A percentile compares a stretch with the other conserved stretches of the same genome.
Conservation (phyloP, 2,797 vertebrate genomes). For the Eupleurogrammus muticus region DNA sequence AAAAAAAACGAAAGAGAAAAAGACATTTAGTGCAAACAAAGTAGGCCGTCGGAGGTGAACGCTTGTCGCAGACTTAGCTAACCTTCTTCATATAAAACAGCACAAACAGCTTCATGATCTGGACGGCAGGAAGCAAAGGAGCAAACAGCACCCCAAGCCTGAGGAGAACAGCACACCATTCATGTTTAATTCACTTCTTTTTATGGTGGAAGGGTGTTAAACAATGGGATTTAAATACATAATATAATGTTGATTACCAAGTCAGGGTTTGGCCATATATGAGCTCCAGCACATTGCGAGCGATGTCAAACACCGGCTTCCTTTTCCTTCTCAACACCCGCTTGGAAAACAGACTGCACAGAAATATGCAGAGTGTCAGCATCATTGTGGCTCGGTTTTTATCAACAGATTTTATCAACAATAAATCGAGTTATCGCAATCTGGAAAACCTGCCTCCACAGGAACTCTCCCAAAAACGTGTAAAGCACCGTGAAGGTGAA, state of each 20-base stretch:
- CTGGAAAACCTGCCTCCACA: slow-evolving; percentile 87
- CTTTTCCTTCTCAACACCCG: slow-evolving; percentile 71
- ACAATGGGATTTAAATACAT: neutral
- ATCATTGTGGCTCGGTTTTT: neutral
- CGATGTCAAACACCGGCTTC: slow-evolving; percentile 90
- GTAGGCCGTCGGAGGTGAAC: no score
- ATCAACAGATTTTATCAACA: neutral
- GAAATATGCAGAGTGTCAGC: neutral
- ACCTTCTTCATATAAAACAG: slow-evolving; percentile 93
- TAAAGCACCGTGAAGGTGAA: slow-evolving; percentile 86
- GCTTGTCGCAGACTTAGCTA: neutral
- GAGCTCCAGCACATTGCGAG: slow-evolving; percentile 89
- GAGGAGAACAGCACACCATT: neutral
- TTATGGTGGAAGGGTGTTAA: neutral
- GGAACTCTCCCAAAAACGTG: slow-evolving; percentile 84
- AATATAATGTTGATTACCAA: slow-evolving; percentile 79
- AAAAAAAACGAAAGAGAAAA: no score
- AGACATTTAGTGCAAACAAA: neutral
- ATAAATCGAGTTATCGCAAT: neutral
- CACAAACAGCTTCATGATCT: slow-evolving; percentile 87
- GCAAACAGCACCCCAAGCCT: slow-evolving; percentile 90
- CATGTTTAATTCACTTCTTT: neutral
- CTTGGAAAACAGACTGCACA: slow-evolving; percentile 81
- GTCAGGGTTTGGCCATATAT: slow-evolving; percentile 93
- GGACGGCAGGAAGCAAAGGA: slow-evolving; percentile 87